Conservation (phyloP, 2,113 vertebrate species). For the Geococcyx californianus region DNA sequence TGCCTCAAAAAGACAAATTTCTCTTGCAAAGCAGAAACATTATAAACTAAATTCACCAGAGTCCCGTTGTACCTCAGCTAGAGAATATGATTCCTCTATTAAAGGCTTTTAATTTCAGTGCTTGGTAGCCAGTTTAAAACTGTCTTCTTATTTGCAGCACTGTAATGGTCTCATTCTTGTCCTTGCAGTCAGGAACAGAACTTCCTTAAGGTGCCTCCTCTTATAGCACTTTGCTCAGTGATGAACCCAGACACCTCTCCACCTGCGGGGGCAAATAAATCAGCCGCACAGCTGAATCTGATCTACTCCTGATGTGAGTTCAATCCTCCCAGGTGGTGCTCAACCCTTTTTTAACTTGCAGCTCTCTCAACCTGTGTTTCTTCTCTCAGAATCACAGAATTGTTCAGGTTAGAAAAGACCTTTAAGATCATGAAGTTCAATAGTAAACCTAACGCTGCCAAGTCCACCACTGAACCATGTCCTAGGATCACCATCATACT, state of each 20-base stretch:
- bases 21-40: constrained; percentile 44
- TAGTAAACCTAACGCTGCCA: too few relatives aligned
- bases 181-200: constrained; percentile 2
- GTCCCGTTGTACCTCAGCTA: constrained; percentile 52
- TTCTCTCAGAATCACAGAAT: not conserved
- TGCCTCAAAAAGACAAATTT: constrained; percentile 63
- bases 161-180: not conserved
- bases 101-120: constrained; percentile 70
- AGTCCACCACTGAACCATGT: not conserved
- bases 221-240: not conserved
- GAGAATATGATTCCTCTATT: constrained; percentile 68
- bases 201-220: constrained; percentile 27
- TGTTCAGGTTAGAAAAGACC: too few relatives aligned
- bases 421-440: too few relatives aligned
- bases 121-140: constrained; percentile 57
- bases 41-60: constrained; percentile 67
- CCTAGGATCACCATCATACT: not conserved
- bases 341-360: constrained; percentile 2
- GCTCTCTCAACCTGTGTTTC: not conserved
- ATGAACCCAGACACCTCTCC: not conserved
- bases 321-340: constrained; percentile 15
- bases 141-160: constrained; percentile 18
- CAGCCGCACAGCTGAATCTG: constrained; percentile 30
- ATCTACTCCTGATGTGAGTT: not conserved
- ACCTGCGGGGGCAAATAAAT: constrained; percentile 53